Conservation (phyloP, 2,797 vertebrate genomes). For the Sebastolobus altivelis region DNA sequence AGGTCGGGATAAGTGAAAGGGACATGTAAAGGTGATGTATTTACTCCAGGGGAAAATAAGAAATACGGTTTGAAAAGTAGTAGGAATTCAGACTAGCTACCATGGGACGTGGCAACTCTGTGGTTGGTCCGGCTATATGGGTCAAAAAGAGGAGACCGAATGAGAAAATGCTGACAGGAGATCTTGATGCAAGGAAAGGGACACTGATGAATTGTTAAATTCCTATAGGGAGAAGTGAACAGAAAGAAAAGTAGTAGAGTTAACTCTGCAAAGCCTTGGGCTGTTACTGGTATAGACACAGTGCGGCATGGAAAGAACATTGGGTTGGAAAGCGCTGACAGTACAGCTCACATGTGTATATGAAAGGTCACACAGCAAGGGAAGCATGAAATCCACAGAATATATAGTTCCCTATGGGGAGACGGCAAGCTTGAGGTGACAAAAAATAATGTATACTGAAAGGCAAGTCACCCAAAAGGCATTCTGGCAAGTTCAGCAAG, state of each 20-base stretch:
- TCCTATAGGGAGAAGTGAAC: slow-evolving; percentile 30
- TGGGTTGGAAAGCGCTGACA: slow-evolving; percentile 64
- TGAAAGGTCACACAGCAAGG: slow-evolving; percentile 64
- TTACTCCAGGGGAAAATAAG: neutral
- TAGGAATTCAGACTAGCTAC: slow-evolving; percentile 2
- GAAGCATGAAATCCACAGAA: slow-evolving; percentile 43
- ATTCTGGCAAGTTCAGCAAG: slow-evolving; percentile 46
- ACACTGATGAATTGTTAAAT: slow-evolving; percentile 17
- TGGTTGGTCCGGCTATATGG: neutral
- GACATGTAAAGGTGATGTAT: neutral
- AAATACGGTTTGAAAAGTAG: neutral
- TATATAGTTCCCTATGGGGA: slow-evolving; percentile 38
- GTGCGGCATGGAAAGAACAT: slow-evolving; percentile 33
- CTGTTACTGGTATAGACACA: slow-evolving; percentile 27
- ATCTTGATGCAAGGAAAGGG: slow-evolving; percentile 10
- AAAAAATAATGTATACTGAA: slow-evolving; percentile 49
- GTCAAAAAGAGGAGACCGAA: neutral
- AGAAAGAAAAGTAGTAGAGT: slow-evolving; percentile 30
- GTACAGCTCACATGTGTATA: slow-evolving; percentile 48
- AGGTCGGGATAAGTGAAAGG: neutral
- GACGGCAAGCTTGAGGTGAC: slow-evolving; percentile 40
- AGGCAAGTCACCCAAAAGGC: slow-evolving; percentile 16
- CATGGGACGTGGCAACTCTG: neutral
- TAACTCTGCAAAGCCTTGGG: slow-evolving; percentile 51
- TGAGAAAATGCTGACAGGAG: slow-evolving; percentile 31